Conservation (phyloP, 2,888 invertebrate genomes). For the Neelides folsomi region DNA sequence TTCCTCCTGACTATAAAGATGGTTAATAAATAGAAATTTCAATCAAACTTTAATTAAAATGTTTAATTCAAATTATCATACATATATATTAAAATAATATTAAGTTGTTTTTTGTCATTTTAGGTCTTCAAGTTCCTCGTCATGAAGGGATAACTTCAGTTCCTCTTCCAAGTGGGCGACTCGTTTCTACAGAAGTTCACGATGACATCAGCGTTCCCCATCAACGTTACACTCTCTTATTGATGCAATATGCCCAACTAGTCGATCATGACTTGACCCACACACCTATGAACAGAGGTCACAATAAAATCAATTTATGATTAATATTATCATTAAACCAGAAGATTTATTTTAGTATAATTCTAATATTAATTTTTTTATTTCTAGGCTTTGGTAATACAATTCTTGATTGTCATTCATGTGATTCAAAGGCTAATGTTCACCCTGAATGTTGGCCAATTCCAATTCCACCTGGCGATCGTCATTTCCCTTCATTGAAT, state of each 20-base stretch:
- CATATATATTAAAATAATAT: no score
- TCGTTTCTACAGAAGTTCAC: constrained; percentile 42
- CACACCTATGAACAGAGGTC: constrained; percentile 43
- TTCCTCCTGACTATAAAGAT: constrained; percentile 40
- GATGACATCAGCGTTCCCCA: constrained; percentile 40
- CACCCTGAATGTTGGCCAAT: constrained; percentile 46
- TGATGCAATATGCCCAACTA: constrained; percentile 48
- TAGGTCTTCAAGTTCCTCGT: constrained; percentile 22
- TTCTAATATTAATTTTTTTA: not conserved
- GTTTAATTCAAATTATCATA: no score
- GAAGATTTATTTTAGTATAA: not conserved
- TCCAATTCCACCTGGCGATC: constrained; percentile 42
- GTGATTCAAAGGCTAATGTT: constrained; percentile 41
- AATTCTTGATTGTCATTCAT: constrained; percentile 41
- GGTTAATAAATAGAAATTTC: constrained; percentile 32
- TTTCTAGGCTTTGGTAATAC: constrained; percentile 38
- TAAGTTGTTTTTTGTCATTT: no score
- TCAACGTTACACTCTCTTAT: constrained; percentile 41
- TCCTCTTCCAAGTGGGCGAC: constrained; percentile 41
- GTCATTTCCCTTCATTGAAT: constrained; percentile 41
- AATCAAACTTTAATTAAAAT: no score
- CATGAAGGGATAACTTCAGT: constrained; percentile 18
- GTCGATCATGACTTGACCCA: constrained; percentile 47
- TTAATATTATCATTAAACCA: not conserved
- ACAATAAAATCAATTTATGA: constrained; percentile 1